phyloP scores from a whole-genome alignment of 2,113 vertebrate genomes.

The Mobula birostris region DNA sequence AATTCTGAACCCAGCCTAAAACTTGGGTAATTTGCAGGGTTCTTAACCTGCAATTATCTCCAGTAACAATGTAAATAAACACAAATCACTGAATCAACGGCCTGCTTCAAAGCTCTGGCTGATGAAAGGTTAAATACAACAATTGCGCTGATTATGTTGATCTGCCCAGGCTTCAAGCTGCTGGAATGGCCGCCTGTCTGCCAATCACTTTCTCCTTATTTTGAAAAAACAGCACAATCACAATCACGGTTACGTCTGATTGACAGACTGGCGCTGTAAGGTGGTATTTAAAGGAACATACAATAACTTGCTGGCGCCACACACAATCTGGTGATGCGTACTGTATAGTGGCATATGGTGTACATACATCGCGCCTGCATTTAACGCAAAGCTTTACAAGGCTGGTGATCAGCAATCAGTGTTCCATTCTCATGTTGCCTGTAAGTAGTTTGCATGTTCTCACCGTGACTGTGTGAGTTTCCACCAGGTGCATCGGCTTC shows the following conservation, averaged over 20 bases:
- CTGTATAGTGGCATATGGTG: no score
- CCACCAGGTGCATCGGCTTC: no score
- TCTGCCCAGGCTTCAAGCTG: background rate
- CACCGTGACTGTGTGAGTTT: no score
- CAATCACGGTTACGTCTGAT: background rate
- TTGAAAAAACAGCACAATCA: background rate
- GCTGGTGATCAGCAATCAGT: no score
- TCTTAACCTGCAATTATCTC: conserved; percentile 68
- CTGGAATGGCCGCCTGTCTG: background rate
- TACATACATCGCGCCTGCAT: no score
- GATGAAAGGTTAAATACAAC: conserved; percentile 28
- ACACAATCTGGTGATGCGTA: no score
- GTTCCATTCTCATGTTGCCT: no score
- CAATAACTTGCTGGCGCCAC: no score
- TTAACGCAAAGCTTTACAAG: no score
- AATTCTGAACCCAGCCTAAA: conserved; percentile 52
- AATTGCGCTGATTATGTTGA: background rate
- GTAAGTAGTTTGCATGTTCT: no score
- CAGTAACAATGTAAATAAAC: conserved; percentile 52
- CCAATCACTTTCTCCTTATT: background rate
- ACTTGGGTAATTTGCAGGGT: conserved; percentile 58
- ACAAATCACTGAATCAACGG: background rate
- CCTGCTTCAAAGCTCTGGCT: background rate
- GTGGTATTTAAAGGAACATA: background rate
- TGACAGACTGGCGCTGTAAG: background rate